Evolutionary conservation across 2,888 invertebrate genomes (phyloP).

Genomic region (Ophonus ardosiacus): DNA sequence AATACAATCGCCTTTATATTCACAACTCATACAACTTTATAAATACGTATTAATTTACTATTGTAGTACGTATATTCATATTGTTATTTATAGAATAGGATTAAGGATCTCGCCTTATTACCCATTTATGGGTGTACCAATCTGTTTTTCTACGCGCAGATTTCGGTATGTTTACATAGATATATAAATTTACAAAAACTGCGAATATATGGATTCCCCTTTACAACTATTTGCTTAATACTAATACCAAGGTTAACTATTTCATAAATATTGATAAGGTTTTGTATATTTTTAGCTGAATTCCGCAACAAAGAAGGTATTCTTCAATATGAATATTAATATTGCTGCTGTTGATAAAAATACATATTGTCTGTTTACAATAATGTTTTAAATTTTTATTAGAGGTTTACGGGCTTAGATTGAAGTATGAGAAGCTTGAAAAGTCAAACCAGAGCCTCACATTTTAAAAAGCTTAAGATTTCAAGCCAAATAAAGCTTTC

Average conservation of each 20-base stretch:
- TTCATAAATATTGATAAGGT: constrained; percentile 20
- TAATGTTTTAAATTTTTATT: too few species aligned
- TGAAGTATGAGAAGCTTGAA: too few species aligned
- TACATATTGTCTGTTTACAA: too few species aligned
- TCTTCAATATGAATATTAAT: not conserved
- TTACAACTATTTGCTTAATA: not conserved
- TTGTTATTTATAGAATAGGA: not conserved
- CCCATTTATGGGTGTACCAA: too few species aligned
- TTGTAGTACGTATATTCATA: constrained; percentile 18
- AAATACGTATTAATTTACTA: constrained; percentile 25
- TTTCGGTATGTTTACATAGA: too few species aligned
- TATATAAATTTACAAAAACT: not conserved
- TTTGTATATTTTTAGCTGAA: not conserved
- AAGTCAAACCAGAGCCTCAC: too few species aligned
- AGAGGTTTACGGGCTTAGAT: too few species aligned
- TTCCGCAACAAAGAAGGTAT: not conserved
- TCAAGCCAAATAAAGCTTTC: too few species aligned
- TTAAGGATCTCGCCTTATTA: too few species aligned
- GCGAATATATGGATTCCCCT: constrained; percentile 1
- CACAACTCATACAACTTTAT: not conserved
- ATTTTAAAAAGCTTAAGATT: too few species aligned
- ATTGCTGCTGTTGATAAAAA: not conserved
- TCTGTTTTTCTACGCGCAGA: too few species aligned
- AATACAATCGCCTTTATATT: constrained; percentile 8
- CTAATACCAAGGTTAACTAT: constrained; percentile 18